Evolutionary conservation across 2,113 vertebrate genomes (phyloP), one percentile per base, ranked within the genome.

Genomic region (Phycodurus eques): DNA sequence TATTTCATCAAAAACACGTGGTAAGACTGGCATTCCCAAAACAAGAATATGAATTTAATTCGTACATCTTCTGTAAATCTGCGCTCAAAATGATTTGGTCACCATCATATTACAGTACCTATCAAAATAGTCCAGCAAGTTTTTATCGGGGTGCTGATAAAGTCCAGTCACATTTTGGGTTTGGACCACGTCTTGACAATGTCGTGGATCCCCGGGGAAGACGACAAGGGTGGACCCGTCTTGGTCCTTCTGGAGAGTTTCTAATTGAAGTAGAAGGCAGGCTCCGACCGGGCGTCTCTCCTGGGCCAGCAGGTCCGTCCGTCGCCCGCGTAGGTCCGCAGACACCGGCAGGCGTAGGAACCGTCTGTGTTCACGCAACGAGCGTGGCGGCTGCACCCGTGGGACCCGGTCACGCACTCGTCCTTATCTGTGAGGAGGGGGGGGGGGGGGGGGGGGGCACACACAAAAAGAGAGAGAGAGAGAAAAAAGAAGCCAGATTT

Each of bases 321-420:
- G 13, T 90, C 86, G 46, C 91, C 88, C 14, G 57, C 71, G 73
- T 83, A 88, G 70, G 71, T 80, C 44, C 85, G 80, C 70, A 67
- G 74, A 81, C 91, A 92, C 43, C 49, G 84, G 81, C 91, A 92
- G 73, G 79, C 87, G 85, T 91, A 89, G 35, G 89, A 91, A 60
- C 89, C 90, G 67, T 88, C 80, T 53, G 83, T 90, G 91, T 92
- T 92, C 80, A 91, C 42, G 79, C 90, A 92, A 42, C 15, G 78
- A 66, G 91, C 85, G 4, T 85, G 80, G 49, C 72, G 87, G 73
- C 85, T 92, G 83, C 92, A 92, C 73, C 5, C 80, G 74, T 92
- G 87, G 56, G 75, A 79, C 68, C 89, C 90, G 0, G 80, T 90
- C 65, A 92, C 73, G 85, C 90, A 91, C 79, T 92, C 91, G 9